Base-by-base conservation (phyloP, 2,888 invertebrate species). In the Aporophyla nigra region DNA sequence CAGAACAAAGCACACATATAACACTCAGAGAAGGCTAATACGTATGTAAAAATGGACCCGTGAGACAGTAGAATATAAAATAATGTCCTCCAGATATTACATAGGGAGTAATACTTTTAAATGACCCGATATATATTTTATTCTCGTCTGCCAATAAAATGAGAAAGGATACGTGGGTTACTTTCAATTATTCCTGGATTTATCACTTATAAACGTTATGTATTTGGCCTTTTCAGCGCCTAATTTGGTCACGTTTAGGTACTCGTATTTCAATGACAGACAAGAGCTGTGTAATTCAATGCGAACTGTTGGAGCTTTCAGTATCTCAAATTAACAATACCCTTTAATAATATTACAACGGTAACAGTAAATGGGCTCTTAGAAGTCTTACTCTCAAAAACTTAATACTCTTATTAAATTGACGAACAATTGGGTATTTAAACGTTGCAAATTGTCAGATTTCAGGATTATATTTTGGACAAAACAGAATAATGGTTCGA, bases 401-500 rank as follows among this genome's bases (percentile, higher is more conserved):
- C 74, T 66, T 76, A 86, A 86, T 83, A 58, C 76, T 86, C 79
- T 80, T 84, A 86, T 81, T 79, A 83, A 86, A 83, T 84, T 84
- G 81, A 82, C 67, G 85, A 76, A 83, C 82, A 85, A 83, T 88
- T 83, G 79, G 71, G 61, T 81, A 83, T 82, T 80, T 79, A 70
- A 80, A 72, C 73, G 81, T 74, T 82, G 76, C 78, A 85, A 85
- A 86, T 87, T 81, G 82, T 84, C 80, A 83, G 83, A 88, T 85
- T 83, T 80, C 76, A 33, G 78, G 82, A 85, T 89, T 86, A 89
- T 84, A 86, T 87, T 87, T 81, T 76, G 80, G 70, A 85, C 85
- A 86, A 85, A 86, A 88, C 87, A 87, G 84, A 91, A 90, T 91
- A 92, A 92, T 91, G 85, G 87, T 76, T 86, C 84, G 86, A 87